Evolutionary conservation across 2,888 invertebrate genomes (phyloP), one percentile per base, ranked within the genome.

Genomic region (Lampropteryx suffumata): DNA sequence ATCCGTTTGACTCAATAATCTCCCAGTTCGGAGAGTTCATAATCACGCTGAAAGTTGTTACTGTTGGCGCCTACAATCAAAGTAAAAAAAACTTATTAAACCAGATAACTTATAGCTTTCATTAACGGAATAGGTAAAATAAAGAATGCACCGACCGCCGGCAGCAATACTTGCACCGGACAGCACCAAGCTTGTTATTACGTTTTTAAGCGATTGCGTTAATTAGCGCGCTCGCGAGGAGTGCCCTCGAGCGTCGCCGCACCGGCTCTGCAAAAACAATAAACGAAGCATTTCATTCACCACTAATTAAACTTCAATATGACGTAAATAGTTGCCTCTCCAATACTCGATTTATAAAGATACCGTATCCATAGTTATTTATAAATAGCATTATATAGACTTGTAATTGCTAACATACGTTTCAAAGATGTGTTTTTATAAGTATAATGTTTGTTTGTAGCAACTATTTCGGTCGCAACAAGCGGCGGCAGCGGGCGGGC

Each of bases 391-490:
- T 21, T 21, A 21, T 21, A n/a, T n/a, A n/a, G n/a, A n/a, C n/a
- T n/a, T n/a, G n/a, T n/a, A n/a, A n/a, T 21, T 21, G 5, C 21
- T 21, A 21, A 21, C 5, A 3, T 21, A 21, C 21, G 48, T 14
- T 17, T 17, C 17, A 17, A 3, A 4, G 2, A 17, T 17, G 17
- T 17, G 2, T 17, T 5, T 3, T 30, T 21, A 30, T 11, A n/a
- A n/a, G 8, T 4, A 9, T 42, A 42, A 10, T 36, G 24, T 59
- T 87, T 83, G 79, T 93, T 93, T 10, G 17, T 92, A 97, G 97
- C 96, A 96, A 94, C 88, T 97, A 72, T 96, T 97, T 90, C 94
- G 97, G 79, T 96, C 96, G 82, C 97, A 97, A 83, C 95, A 94
- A 73, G 92, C 94, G 77, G 92, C 94, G 76, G 91, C 93, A 85